Evolutionary conservation across 2,888 invertebrate genomes (phyloP).

Genomic region (Drosophila niveifrons): DNA sequence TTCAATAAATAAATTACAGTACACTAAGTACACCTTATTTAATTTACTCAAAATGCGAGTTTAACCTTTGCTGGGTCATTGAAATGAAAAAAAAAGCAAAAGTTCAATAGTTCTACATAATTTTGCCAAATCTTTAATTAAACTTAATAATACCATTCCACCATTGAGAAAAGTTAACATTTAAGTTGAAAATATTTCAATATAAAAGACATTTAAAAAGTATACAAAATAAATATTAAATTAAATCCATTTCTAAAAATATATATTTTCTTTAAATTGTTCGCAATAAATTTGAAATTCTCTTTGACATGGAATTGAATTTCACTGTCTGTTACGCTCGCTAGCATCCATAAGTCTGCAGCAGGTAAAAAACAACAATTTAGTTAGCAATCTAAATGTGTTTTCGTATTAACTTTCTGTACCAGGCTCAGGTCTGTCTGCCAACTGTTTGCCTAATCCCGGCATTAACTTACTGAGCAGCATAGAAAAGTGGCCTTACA

Average conservation of each 20-base stretch:
- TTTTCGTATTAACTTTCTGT: conserved; percentile 9
- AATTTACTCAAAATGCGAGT: conserved; percentile 18
- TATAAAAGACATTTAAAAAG: too few relatives aligned
- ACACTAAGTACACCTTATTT: conserved; percentile 48
- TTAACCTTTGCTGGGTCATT: conserved; percentile 16
- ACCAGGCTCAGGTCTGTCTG: conserved; percentile 9
- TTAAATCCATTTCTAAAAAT: too few relatives aligned
- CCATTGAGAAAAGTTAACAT: rapidly evolving
- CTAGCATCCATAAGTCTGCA: background rate
- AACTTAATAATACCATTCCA: too few relatives aligned
- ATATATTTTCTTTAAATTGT: too few relatives aligned
- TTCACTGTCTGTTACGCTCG: too few relatives aligned
- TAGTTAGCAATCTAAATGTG: conserved; percentile 17
- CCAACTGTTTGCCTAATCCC: conserved; percentile 33
- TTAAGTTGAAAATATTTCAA: too few relatives aligned
- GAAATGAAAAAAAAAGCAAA: conserved; percentile 12
- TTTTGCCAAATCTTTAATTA: conserved; percentile 13
- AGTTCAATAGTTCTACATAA: conserved; percentile 1
- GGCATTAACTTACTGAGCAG: conserved; percentile 26
- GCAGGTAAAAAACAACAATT: conserved; percentile 9
- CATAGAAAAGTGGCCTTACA: conserved; percentile 10
- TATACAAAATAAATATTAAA: too few relatives aligned
- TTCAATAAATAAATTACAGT: too few relatives aligned
- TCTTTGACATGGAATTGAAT: background rate
- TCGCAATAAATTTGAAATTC: too few relatives aligned